Percentiles rank a stretch among this genome's conserved stretches.
phyloP scores from a whole-genome alignment of 2,113 vertebrate species.

The Oxyura jamaicensis region DNA sequence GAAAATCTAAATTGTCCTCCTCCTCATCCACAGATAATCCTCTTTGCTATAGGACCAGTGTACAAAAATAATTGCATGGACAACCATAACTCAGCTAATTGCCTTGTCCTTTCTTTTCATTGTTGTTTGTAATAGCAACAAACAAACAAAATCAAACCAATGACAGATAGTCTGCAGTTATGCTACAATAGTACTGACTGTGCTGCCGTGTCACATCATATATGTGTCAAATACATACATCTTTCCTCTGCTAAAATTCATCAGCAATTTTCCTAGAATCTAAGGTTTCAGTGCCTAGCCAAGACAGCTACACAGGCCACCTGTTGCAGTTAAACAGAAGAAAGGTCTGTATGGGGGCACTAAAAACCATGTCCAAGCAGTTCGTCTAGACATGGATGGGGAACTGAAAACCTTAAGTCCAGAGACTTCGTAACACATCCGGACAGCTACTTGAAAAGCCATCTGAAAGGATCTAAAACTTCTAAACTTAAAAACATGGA shows the following conservation, averaged over 20 bases:
- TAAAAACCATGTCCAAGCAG: background rate
- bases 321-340: background rate
- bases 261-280: background rate
- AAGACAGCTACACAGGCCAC: background rate
- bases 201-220: background rate
- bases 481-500: background rate
- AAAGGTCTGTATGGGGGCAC: background rate
- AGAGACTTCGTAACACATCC: background rate
- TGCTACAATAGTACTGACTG: background rate
- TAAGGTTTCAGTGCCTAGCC: background rate
- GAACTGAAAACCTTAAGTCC: background rate
- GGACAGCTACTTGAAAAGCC: background rate
- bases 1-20: background rate
- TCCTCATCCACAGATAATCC: background rate
- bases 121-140: background rate
- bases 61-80: background rate
- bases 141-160: rapidly evolving
- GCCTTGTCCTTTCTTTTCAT: background rate
- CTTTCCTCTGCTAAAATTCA: background rate
- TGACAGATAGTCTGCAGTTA: background rate
- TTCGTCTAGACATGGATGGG: background rate
- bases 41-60: background rate
- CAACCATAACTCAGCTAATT: background rate
- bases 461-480: background rate
- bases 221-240: background rate